Percentiles rank a stretch among this genome's conserved stretches.
Conservation (phyloP, 2,888 invertebrate genomes). For the Nebria salina region DNA sequence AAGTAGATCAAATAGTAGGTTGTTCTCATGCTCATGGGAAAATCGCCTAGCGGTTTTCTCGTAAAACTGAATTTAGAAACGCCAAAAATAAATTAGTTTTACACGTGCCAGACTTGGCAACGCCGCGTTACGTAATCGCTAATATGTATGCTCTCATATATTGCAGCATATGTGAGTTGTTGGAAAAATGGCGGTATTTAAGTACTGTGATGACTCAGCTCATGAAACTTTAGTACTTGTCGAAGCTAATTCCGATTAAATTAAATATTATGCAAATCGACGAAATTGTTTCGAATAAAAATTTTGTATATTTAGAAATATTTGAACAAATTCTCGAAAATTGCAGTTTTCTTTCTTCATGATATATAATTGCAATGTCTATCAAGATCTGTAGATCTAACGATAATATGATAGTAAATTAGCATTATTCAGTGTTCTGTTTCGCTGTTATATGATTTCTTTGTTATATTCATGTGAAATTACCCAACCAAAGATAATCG, state of each 20-base stretch:
- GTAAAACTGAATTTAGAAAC: conserved; percentile 20
- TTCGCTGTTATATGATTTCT: neutral
- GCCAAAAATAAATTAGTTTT: conserved; percentile 11
- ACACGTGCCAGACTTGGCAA: conserved; percentile 35
- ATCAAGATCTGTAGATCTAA: neutral
- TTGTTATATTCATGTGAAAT: neutral
- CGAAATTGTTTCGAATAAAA: neutral
- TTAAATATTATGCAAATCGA: neutral
- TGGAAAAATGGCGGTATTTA: conserved; percentile 26
- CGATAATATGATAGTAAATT: neutral
- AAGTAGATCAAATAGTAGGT: neutral
- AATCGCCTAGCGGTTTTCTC: conserved; percentile 10
- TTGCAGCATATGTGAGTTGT: conserved; percentile 41
- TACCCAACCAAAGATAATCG: neutral
- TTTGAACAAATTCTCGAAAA: too few relatives aligned
- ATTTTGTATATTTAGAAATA: too few relatives aligned
- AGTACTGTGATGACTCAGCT: conserved; percentile 18
- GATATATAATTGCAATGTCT: neutral
- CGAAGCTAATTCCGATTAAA: neutral
- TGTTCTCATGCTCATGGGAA: neutral
- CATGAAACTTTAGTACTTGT: neutral
- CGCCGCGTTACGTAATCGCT: conserved; percentile 38
- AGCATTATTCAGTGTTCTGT: neutral
- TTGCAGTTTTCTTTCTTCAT: too few relatives aligned
- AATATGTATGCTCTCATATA: conserved; percentile 4